Conservation (phyloP, 2,113 vertebrate genomes). For the Tylochromis polylepis region DNA sequence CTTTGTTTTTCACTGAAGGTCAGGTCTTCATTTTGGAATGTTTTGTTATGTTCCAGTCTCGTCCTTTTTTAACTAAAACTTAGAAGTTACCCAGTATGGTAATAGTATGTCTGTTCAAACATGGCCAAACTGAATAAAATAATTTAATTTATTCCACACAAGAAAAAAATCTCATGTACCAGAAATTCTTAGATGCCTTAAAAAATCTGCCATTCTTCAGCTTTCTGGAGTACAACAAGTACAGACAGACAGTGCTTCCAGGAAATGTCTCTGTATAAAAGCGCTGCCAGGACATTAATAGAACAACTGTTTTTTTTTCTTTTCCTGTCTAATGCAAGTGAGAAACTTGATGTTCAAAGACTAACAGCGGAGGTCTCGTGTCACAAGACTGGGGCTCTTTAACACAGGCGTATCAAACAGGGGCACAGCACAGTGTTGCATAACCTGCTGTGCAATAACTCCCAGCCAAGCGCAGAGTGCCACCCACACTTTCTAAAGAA, state of each 20-base stretch:
- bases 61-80: background rate
- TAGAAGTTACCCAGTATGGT: background rate
- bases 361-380: background rate
- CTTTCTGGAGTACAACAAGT: background rate
- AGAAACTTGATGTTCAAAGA: background rate
- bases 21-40: background rate
- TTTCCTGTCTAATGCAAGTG: background rate
- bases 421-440: conserved; percentile 14
- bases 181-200: background rate
- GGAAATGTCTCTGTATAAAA: background rate
- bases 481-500: conserved; percentile 21
- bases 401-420: conserved; percentile 32
- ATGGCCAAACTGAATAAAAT: background rate
- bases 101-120: background rate
- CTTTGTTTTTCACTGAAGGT: background rate
- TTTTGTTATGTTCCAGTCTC: background rate
- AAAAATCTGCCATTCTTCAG: background rate
- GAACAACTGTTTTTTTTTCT: background rate
- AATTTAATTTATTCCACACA: background rate
- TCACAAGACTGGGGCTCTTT: conserved; percentile 23
- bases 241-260: background rate
- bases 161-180: background rate
- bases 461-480: conserved; percentile 3
- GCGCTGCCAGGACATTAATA: background rate
- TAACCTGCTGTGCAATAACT: conserved; percentile 38